phyloP scores from a whole-genome alignment of 1,140 invertebrate genomes.

The Subanguina moxae region DNA sequence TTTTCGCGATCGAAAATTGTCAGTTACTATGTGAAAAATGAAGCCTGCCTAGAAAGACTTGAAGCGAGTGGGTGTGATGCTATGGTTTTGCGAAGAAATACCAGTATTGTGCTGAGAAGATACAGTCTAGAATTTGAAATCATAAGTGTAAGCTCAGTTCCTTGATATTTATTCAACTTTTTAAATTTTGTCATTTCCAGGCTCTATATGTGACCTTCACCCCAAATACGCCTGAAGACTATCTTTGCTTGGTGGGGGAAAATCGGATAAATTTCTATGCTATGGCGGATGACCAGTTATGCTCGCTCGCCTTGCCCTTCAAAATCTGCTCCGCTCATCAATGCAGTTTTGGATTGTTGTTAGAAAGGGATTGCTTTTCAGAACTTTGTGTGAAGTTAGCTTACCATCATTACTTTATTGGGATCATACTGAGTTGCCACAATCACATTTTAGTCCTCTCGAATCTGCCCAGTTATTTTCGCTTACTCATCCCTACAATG shows the following conservation, averaged over 20 bases:
- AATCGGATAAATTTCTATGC: constrained; percentile 29
- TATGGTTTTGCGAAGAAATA: constrained; percentile 12
- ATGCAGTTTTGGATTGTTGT: constrained; percentile 23
- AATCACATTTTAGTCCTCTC: neutral
- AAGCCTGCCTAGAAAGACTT: constrained; percentile 19
- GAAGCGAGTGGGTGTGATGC: constrained; percentile 21
- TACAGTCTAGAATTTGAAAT: constrained; percentile 27
- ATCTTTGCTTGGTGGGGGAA: constrained; percentile 24
- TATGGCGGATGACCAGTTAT: constrained; percentile 14
- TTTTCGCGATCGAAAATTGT: neutral
- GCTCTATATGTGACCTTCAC: constrained; percentile 31
- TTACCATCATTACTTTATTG: neutral
- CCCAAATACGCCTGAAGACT: constrained; percentile 26
- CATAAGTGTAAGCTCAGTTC: constrained; percentile 15
- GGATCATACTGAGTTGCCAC: neutral
- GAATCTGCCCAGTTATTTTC: constrained; percentile 28
- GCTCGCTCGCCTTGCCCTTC: constrained; percentile 24
- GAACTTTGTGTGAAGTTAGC: constrained; percentile 14
- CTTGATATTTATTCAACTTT: neutral
- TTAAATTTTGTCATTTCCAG: constrained; percentile 7
- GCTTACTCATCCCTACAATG: constrained; percentile 32
- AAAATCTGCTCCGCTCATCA: constrained; percentile 28
- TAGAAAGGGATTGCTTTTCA: constrained; percentile 26
- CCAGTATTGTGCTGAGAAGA: constrained; percentile 12
- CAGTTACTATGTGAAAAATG: constrained; percentile 12